phyloP scores from a whole-genome alignment of 2,113 vertebrate species.

The Poecilia latipinna region DNA sequence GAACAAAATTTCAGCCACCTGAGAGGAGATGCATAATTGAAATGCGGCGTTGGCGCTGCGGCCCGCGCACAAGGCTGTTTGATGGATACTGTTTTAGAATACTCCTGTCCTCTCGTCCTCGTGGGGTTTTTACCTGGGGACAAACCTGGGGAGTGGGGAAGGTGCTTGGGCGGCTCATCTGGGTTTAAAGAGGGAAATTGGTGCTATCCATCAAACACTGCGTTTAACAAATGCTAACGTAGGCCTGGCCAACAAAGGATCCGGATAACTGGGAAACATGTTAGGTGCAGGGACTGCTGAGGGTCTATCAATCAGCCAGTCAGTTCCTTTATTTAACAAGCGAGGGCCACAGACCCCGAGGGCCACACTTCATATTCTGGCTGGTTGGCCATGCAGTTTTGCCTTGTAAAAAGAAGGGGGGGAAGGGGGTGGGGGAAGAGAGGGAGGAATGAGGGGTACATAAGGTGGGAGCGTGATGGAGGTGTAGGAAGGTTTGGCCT shows the following conservation, averaged over 20 bases:
- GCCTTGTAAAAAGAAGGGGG: conserved; percentile 40
- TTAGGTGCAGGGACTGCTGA: conserved; percentile 75
- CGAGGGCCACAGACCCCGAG: conserved; percentile 74
- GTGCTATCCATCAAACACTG: conserved; percentile 82
- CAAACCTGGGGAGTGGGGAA: conserved; percentile 63
- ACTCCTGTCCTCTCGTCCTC: conserved; percentile 70
- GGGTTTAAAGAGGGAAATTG: conserved; percentile 82
- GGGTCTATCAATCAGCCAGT: conserved; percentile 84
- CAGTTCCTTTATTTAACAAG: conserved; percentile 85
- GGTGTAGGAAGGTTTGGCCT: conserved; percentile 72
- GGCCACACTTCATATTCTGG: conserved; percentile 78
- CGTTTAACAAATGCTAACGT: conserved; percentile 80
- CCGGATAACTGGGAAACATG: conserved; percentile 78
- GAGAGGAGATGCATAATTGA: conserved; percentile 74
- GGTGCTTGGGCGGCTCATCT: conserved; percentile 79
- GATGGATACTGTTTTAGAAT: conserved; percentile 82
- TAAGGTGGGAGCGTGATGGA: conserved; percentile 53
- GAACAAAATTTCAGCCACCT: conserved; percentile 50
- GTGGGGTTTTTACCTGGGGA: conserved; percentile 77
- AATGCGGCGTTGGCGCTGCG: conserved; percentile 64
- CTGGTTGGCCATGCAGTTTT: conserved; percentile 78
- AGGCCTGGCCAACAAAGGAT: conserved; percentile 75
- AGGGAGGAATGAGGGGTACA: conserved; percentile 56
- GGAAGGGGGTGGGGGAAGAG: conserved; percentile 33
- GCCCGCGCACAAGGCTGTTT: conserved; percentile 62